Base-by-base conservation (phyloP, 2,113 vertebrate species). In the Xenotilapia leptura region DNA sequence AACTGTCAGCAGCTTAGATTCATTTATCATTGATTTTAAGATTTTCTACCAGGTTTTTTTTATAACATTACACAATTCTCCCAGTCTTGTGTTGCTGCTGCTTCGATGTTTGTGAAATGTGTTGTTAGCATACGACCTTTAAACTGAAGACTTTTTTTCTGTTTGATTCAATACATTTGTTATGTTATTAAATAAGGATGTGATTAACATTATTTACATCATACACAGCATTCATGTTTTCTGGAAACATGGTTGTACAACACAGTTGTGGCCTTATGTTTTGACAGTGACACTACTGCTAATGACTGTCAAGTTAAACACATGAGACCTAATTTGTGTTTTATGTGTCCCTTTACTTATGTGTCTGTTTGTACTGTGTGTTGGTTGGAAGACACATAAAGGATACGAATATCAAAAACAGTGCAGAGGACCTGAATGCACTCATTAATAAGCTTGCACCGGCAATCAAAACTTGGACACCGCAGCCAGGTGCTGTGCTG, bases 361-460 rank as follows among this genome's bases (percentile, higher is more conserved):
- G 4, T 83, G 13, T 77, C 28, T 40, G 7, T 80, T 3, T 82
- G 6, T 51, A 33, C 6, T 47, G 10, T 55, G 7, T 33, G 28
- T 62, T 31, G 28, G 28, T 31, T 31, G 9, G 9, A 83, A 51
- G 89, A 23, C 2, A 53, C 31, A 33, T 33, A 33, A 33, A 33
- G 54, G 93, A 96, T 31, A 97, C 95, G 15, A 97, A 97, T 81
- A 28, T 77, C 5, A 97, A 97, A 94, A 97, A 97, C 92, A 91
- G 89, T 17, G 88, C 96, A 6, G 88, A 75, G 33, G 92, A 96
- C 45, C 95, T 97, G 55, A 97, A 96, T 70, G 88, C 86, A 1
- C 95, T 94, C 26, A 96, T 97, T 79, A 95, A 85, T 68, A 94
- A 95, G 79, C 19, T 19, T 0, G 80, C 91, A 23, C 82, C 92